Evolutionary conservation across 2,797 vertebrate species (phyloP).

Genomic region (Amazona finschi): DNA sequence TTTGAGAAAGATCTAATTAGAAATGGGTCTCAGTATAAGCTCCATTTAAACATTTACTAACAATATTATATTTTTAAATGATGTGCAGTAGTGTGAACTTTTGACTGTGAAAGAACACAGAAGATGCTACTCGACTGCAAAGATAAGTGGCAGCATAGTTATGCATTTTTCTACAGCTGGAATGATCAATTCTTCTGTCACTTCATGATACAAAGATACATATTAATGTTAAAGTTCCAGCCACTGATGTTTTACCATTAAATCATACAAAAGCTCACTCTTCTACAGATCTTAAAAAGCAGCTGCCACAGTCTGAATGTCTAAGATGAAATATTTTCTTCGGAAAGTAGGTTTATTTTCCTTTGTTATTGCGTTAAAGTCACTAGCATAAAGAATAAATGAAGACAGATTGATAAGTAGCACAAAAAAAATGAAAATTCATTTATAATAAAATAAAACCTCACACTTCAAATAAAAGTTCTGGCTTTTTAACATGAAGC

Average conservation of each 20-base stretch:
- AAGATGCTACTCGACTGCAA: neutral
- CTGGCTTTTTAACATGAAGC: conserved; percentile 55
- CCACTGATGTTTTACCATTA: neutral
- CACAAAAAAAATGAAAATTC: conserved; percentile 25
- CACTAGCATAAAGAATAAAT: conserved; percentile 5
- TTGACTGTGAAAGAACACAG: neutral
- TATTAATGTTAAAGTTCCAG: neutral
- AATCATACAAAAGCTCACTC: neutral
- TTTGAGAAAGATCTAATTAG: neutral
- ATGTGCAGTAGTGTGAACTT: neutral
- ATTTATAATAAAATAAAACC: neutral
- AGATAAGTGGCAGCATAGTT: neutral
- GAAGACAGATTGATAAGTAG: neutral
- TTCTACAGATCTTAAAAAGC: conserved; percentile 4
- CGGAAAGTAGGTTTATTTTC: conserved; percentile 32
- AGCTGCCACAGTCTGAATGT: conserved; percentile 29
- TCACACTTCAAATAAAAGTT: conserved; percentile 58
- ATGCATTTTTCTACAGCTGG: neutral
- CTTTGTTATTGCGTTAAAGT: conserved; percentile 42
- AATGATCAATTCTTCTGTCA: neutral
- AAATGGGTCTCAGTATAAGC: neutral
- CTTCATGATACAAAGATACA: neutral
- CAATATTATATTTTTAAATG: neutral
- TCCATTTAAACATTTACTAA: neutral
- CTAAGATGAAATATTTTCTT: conserved; percentile 51